phyloP scores from a whole-genome alignment of 2,888 invertebrate genomes.

The Acanthosoma haemorrhoidale region DNA sequence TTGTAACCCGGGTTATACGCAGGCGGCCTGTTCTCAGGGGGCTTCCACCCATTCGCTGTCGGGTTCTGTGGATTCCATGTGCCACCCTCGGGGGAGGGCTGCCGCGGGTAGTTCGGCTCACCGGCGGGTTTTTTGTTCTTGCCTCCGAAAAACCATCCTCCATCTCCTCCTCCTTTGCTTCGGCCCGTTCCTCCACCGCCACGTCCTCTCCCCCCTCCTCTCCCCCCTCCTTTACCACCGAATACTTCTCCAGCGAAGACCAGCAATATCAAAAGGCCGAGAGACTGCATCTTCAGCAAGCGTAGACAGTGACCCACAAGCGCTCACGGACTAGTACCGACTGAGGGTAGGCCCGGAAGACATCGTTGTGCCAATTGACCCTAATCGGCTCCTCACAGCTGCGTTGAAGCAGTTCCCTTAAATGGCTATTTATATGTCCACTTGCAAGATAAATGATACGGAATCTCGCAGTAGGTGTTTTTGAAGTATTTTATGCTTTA shows the following conservation, averaged over 20 bases:
- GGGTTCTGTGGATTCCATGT: neutral
- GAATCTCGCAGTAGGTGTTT: too few species aligned
- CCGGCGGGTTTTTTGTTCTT: neutral
- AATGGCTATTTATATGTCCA: too few species aligned
- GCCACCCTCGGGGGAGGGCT: neutral
- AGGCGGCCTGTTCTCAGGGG: neutral
- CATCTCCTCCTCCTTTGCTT: neutral
- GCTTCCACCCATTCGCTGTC: neutral
- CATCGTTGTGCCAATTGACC: too few species aligned
- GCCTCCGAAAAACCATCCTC: neutral
- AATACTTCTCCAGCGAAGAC: neutral
- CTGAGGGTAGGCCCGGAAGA: neutral
- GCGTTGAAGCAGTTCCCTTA: too few species aligned
- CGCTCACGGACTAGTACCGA: neutral
- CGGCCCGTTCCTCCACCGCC: neutral
- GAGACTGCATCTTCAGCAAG: too few species aligned
- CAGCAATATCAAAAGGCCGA: neutral
- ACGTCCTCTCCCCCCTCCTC: neutral
- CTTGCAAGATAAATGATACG: too few species aligned
- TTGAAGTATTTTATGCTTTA: too few species aligned
- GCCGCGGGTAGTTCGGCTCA: constrained; percentile 6
- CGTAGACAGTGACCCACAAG: too few species aligned
- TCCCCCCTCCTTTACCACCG: too few species aligned
- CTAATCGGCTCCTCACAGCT: too few species aligned
- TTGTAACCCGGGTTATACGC: constrained; percentile 1